Conservation (phyloP, 2,797 vertebrate genomes). For the Glossophaga mutica region DNA sequence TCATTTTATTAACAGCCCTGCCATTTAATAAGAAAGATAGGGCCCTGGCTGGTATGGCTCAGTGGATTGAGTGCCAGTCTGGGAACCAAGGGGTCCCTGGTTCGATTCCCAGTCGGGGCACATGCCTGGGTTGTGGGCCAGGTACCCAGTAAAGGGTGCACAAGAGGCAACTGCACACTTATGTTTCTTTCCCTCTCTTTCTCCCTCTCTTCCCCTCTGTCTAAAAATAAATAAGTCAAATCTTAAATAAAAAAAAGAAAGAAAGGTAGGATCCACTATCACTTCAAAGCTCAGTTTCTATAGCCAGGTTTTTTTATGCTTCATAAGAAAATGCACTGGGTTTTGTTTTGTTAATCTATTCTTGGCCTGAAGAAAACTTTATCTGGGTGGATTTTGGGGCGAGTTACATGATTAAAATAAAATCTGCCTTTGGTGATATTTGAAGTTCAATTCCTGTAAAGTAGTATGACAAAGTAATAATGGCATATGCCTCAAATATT, state of each 20-base stretch:
- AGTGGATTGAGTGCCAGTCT: no score
- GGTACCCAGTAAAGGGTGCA: no score
- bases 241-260: background rate
- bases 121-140: no score
- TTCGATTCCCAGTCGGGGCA: no score
- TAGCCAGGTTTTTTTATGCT: background rate
- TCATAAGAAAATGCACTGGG: background rate
- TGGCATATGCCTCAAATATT: background rate
- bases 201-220: no score
- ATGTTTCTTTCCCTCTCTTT: no score
- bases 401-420: background rate
- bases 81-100: no score
- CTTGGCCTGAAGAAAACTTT: background rate
- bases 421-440: background rate
- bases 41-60: no score
- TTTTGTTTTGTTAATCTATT: background rate
- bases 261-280: background rate
- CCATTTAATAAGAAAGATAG: background rate
- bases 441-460: constrained; percentile 23
- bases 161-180: no score
- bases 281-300: background rate
- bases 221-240: no score
- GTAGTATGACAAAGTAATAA: background rate
- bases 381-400: background rate
- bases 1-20: background rate